Evolutionary conservation across 1,140 invertebrate genomes (phyloP).

Genomic region (Stenopsyche tienmushanensis): DNA sequence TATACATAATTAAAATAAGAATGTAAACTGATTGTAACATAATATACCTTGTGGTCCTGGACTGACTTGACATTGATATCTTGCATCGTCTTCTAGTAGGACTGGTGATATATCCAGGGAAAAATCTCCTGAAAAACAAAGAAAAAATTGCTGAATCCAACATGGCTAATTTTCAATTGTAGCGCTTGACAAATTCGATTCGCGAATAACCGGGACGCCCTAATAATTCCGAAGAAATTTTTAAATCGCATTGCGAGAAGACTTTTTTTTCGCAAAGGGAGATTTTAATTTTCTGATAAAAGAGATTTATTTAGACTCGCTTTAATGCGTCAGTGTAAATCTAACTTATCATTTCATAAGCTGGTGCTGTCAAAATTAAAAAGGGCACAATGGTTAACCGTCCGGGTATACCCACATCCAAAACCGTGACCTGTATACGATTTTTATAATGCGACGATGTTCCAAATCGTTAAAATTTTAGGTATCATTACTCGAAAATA

Average conservation of each 20-base stretch:
- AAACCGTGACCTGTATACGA: too few relatives aligned
- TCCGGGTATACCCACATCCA: too few relatives aligned
- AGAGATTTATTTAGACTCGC: conserved; percentile 25
- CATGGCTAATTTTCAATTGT: conserved; percentile 1
- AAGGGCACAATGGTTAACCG: too few relatives aligned
- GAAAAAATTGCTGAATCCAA: conserved; percentile 2
- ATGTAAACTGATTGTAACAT: background rate
- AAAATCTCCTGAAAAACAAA: conserved; percentile 64
- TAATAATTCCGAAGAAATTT: background rate
- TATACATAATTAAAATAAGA: conserved; percentile 5
- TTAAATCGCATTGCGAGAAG: background rate
- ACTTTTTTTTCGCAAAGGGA: background rate
- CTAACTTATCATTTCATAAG: conserved; percentile 29
- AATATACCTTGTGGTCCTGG: conserved; percentile 62
- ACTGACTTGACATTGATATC: conserved; percentile 75
- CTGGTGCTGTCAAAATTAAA: conserved; percentile 27
- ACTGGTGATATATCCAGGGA: conserved; percentile 73
- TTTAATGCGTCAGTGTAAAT: conserved; percentile 26
- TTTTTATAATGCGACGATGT: too few relatives aligned
- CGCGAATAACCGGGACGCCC: background rate
- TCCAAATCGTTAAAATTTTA: too few relatives aligned
- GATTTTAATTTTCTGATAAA: conserved; percentile 32
- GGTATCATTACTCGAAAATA: too few relatives aligned
- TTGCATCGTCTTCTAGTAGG: conserved; percentile 73
- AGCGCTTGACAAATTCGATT: background rate